phyloP scores from a whole-genome alignment of 2,113 vertebrate genomes.

The Brachionichthys hirsutus region DNA sequence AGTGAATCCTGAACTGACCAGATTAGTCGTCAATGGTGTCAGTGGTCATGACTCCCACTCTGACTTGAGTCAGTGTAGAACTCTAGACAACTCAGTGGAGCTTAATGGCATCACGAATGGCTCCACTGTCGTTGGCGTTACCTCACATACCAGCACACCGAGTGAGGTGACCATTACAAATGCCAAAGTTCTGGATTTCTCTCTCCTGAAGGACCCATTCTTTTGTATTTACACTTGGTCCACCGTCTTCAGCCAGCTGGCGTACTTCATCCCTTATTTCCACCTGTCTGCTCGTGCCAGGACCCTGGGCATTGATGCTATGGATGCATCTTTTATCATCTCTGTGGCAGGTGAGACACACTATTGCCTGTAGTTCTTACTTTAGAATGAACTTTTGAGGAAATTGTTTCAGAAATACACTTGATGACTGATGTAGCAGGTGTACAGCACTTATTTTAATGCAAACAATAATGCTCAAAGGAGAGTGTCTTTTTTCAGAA shows the following conservation, averaged over 20 bases:
- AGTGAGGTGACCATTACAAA: slow-evolving; percentile 32
- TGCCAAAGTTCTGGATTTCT: slow-evolving; percentile 80
- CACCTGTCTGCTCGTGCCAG: slow-evolving; percentile 88
- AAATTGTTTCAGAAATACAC: too few relatives aligned
- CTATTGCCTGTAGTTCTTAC: neutral
- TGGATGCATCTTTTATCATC: slow-evolving; percentile 91
- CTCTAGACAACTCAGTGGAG: slow-evolving; percentile 50
- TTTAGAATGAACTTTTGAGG: neutral
- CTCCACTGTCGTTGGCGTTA: slow-evolving; percentile 47
- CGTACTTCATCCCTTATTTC: slow-evolving; percentile 90
- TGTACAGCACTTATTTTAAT: too few relatives aligned
- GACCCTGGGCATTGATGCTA: slow-evolving; percentile 83
- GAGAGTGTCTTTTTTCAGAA: too few relatives aligned
- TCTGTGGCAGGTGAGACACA: slow-evolving; percentile 85
- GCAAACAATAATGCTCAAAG: too few relatives aligned
- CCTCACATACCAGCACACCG: slow-evolving; percentile 36
- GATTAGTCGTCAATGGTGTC: slow-evolving; percentile 42
- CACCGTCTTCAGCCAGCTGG: slow-evolving; percentile 89
- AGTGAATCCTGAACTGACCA: slow-evolving; percentile 47
- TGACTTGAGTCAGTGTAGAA: slow-evolving; percentile 48
- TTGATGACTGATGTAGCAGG: too few relatives aligned
- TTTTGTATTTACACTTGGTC: slow-evolving; percentile 93
- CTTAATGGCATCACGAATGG: slow-evolving; percentile 65
- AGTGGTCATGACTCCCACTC: slow-evolving; percentile 39
- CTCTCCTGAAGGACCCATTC: slow-evolving; percentile 85